Conservation (phyloP, 2,888 invertebrate genomes). For the Nysson spinosus region DNA sequence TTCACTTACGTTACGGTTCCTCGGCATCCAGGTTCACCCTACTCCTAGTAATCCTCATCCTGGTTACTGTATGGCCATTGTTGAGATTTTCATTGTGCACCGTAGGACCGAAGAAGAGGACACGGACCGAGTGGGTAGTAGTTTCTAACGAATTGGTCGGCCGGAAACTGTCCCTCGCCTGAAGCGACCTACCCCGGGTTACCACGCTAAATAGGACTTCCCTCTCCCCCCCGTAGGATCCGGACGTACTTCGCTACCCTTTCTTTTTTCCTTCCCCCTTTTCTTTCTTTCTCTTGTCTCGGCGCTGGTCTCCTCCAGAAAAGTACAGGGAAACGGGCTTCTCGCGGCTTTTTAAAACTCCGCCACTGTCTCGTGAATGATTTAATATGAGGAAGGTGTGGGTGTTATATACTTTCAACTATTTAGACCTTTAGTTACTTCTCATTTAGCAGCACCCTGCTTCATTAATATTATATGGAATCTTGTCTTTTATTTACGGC, state of each 20-base stretch:
- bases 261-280: slow-evolving; percentile 8
- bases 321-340: background rate
- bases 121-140: slow-evolving; percentile 46
- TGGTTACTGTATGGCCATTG: slow-evolving; percentile 59
- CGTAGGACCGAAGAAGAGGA: slow-evolving; percentile 39
- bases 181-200: slow-evolving; percentile 41
- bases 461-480: no score
- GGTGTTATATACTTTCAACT: no score
- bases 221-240: slow-evolving; percentile 32
- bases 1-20: slow-evolving; percentile 3
- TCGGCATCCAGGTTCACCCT: slow-evolving; percentile 1
- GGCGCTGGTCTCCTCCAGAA: background rate
- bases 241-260: slow-evolving; percentile 27
- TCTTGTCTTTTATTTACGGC: no score
- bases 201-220: slow-evolving; percentile 50
- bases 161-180: slow-evolving; percentile 57
- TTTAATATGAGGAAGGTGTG: no score
- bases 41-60: slow-evolving; percentile 16
- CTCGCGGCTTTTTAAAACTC: slow-evolving; percentile 1
- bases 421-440: no score
- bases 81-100: slow-evolving; percentile 65
- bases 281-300: background rate
- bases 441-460: no score
- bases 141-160: slow-evolving; percentile 69
- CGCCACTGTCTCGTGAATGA: background rate